A percentile compares a stretch with the other conserved stretches of the same genome.
Conservation (phyloP, 2,888 invertebrate species). For the Lasioglossum vierecki region DNA sequence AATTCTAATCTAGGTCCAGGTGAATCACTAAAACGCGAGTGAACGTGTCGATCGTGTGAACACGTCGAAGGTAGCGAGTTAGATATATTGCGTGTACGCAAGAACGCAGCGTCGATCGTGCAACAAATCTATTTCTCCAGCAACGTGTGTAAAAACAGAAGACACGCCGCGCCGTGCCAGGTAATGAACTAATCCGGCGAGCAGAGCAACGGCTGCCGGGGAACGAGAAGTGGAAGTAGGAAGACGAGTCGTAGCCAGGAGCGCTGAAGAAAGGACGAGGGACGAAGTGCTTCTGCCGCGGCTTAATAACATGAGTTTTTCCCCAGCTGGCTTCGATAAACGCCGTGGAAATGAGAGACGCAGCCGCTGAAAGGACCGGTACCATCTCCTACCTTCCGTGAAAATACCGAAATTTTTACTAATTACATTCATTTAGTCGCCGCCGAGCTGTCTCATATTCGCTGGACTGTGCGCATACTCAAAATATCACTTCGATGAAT, state of each 20-base stretch:
- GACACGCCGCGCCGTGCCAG: slow-evolving; percentile 75
- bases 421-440: slow-evolving; percentile 44
- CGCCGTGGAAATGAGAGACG: slow-evolving; percentile 49
- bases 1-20: too few relatives aligned
- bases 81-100: slow-evolving; percentile 52
- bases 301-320: slow-evolving; percentile 82
- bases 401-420: slow-evolving; percentile 49
- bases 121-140: slow-evolving; percentile 81
- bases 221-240: slow-evolving; percentile 30
- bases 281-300: slow-evolving; percentile 74
- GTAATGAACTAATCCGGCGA: slow-evolving; percentile 83
- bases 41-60: too few relatives aligned
- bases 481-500: slow-evolving; percentile 23
- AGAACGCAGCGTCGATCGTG: slow-evolving; percentile 73
- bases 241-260: slow-evolving; percentile 42
- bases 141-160: slow-evolving; percentile 79
- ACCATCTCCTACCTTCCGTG: slow-evolving; percentile 23
- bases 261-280: slow-evolving; percentile 61
- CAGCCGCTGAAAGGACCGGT: slow-evolving; percentile 44
- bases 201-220: slow-evolving; percentile 29
- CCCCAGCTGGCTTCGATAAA: slow-evolving; percentile 71
- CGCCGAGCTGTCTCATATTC: not conserved
- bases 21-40: too few relatives aligned
- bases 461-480: not conserved
- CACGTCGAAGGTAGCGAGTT: not conserved